Base-by-base conservation (phyloP, 1,140 invertebrate species). In the Drosophila ficusphila region DNA sequence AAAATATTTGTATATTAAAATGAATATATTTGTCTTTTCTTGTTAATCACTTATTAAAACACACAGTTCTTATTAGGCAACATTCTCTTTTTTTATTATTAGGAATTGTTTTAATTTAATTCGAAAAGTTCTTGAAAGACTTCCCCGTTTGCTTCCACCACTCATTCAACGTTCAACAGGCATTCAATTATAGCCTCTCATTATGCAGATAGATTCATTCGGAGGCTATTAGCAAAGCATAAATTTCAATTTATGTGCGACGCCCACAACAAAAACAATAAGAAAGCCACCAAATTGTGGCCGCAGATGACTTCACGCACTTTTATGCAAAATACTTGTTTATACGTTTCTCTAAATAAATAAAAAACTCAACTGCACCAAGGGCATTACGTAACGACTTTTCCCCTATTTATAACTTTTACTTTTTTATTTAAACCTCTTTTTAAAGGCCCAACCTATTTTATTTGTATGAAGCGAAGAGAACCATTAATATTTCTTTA, bases 231-330 rank as follows among this genome's bases (percentile, higher is more conserved):
- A 85, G 61, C 60, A 56, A 79, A 68, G 71, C 79, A 85, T 85
- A 67, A 76, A 85, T 85, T 85, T 85, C 76, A 85, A 85, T 85
- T 85, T 85, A 72, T 76, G 44, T 76, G 47, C 57, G 18, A 51
- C 54, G 51, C 65, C 72, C 49, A 85, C 81, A 76, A 85, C 81
- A 76, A 79, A 36, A 76, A 79, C 38, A 61, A 49, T 48, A 71
- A 61, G 19, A 75, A 64, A 67, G 33, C 34, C 58, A 70, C 27
- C 60, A 61, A 42, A 16, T 58, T 41, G 0, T 27, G 19, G 18
- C 42, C 23, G 65, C 39, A 67, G 47, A 57, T 68, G 68, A 82
- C 46, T 83, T 83, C 76, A 76, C 71, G 65, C 58, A 70, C 62
- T 77, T 69, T 81, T 86, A 86, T 86, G 76, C 68, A 86, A 86